phyloP scores from a whole-genome alignment of 2,797 vertebrate species.

The Sebastolobus altivelis region DNA sequence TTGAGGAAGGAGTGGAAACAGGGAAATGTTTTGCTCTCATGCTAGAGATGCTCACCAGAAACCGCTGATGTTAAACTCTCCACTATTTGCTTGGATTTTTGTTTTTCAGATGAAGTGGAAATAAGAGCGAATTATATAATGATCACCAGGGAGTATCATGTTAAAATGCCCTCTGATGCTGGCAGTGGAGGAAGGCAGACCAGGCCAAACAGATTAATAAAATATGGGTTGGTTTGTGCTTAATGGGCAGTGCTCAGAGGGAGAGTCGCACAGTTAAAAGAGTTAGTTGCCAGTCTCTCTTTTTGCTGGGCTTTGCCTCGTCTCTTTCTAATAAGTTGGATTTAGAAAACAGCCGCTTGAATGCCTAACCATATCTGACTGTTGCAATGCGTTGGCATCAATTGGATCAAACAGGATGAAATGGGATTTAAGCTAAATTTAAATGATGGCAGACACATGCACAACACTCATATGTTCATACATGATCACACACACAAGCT shows the following conservation, averaged over 20 bases:
- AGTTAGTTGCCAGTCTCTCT: constrained; percentile 19
- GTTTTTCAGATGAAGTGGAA: constrained; percentile 51
- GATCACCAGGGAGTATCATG: constrained; percentile 51
- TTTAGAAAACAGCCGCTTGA: constrained; percentile 41
- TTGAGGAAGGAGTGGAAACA: constrained; percentile 11
- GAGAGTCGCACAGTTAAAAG: constrained; percentile 35
- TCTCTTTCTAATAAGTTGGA: constrained; percentile 36
- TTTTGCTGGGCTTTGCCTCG: constrained; percentile 6
- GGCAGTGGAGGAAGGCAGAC: constrained; percentile 46
- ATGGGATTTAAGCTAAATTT: constrained; percentile 57
- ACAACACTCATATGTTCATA: constrained; percentile 44
- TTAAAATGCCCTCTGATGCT: constrained; percentile 64
- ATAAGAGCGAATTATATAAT: constrained; percentile 57
- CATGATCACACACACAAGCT: constrained; percentile 36
- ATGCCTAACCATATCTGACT: constrained; percentile 37
- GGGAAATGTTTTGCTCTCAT: not conserved
- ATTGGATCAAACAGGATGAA: constrained; percentile 52
- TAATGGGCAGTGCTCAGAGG: constrained; percentile 54
- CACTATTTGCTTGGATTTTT: constrained; percentile 37
- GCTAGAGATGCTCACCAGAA: constrained; percentile 22
- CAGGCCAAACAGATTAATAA: constrained; percentile 67
- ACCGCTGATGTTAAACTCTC: constrained; percentile 28
- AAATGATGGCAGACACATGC: constrained; percentile 41
- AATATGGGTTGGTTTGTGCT: constrained; percentile 58
- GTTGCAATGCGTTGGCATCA: constrained; percentile 42